Conservation (phyloP, 2,888 invertebrate species). For the Eremobia ochroleuca region DNA sequence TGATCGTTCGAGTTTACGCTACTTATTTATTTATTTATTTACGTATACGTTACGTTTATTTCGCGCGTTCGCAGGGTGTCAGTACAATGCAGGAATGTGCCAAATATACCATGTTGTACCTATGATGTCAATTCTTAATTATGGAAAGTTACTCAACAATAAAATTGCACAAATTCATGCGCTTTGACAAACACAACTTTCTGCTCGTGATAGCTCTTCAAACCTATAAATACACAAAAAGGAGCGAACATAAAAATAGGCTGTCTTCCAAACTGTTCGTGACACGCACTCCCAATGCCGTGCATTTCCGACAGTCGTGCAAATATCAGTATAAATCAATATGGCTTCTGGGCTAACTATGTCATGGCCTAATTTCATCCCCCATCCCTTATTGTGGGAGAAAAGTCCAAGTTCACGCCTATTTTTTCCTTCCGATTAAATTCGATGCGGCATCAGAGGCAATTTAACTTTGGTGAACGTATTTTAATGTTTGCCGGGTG, state of each 20-base stretch:
- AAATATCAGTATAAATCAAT: constrained; percentile 54
- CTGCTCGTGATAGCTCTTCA: constrained; percentile 22
- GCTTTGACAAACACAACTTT: background rate
- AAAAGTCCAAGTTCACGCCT: constrained; percentile 44
- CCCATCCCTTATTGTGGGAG: constrained; percentile 23
- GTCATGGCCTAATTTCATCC: constrained; percentile 55
- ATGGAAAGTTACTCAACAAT: background rate
- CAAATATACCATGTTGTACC: background rate
- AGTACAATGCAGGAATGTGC: background rate
- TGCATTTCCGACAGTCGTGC: constrained; percentile 34
- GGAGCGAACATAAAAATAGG: constrained; percentile 33
- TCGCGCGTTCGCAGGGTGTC: background rate
- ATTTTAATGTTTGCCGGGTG: constrained; percentile 61
- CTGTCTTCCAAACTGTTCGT: constrained; percentile 27
- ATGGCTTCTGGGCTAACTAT: constrained; percentile 48
- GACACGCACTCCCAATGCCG: constrained; percentile 39
- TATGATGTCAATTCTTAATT: background rate
- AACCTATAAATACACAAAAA: constrained; percentile 24
- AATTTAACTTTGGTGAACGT: constrained; percentile 68
- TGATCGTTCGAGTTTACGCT: background rate
- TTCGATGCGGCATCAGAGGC: constrained; percentile 53
- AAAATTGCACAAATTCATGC: background rate
- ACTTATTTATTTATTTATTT: too few relatives aligned
- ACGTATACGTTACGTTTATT: background rate
- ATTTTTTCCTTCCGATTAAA: constrained; percentile 66